Evolutionary conservation across 2,797 vertebrate genomes (phyloP).

Genomic region (Tenualosa thibaudeaui): DNA sequence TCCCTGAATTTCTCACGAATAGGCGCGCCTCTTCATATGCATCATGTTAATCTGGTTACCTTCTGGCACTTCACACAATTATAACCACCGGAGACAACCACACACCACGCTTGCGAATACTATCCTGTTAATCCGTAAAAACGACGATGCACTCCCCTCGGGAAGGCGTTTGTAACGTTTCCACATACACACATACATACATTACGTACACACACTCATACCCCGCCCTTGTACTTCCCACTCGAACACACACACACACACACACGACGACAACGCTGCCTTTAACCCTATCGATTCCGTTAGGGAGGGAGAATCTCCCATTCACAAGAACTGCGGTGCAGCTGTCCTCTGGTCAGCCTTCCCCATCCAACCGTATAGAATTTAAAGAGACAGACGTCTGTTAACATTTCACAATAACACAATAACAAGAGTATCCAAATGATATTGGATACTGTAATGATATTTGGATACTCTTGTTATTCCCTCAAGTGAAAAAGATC

Average conservation of each 20-base stretch:
- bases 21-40: too few relatives aligned
- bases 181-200: not conserved
- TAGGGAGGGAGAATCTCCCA: not conserved
- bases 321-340: not conserved
- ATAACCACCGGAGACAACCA: not conserved
- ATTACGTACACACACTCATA: not conserved
- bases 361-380: not conserved
- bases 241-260: not conserved
- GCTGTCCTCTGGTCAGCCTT: not conserved
- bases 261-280: not conserved
- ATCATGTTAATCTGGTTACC: not conserved
- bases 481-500: too few relatives aligned
- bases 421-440: too few relatives aligned
- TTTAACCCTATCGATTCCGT: not conserved
- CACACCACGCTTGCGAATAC: not conserved
- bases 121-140: not conserved
- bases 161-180: conserved; percentile 2
- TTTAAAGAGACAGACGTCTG: not conserved
- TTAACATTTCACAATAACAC: not conserved
- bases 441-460: too few relatives aligned
- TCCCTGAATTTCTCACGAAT: not conserved
- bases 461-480: too few relatives aligned
- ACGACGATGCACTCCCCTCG: not conserved
- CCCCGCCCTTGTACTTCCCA: not conserved
- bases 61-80: not conserved